A percentile compares a stretch with the other conserved stretches of the same genome.
Evolutionary conservation across 2,113 vertebrate genomes (phyloP).

Genomic region (Beaufortia kweichowensis): DNA sequence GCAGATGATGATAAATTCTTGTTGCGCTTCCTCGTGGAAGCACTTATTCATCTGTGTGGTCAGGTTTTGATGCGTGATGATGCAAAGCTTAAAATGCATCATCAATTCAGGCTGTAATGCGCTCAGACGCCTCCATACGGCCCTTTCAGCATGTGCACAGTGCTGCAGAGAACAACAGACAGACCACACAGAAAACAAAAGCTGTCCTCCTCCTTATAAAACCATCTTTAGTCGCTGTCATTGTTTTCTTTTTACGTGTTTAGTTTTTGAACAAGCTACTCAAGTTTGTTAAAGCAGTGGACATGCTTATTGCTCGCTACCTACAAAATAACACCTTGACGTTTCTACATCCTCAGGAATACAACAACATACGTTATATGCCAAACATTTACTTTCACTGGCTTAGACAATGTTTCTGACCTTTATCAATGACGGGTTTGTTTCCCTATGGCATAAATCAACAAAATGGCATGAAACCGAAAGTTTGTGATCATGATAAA

Average conservation of each 20-base stretch:
- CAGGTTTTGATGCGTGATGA: constrained; percentile 22
- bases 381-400: not conserved
- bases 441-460: not conserved
- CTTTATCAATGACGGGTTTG: not conserved
- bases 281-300: too few relatives aligned
- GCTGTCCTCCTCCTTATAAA: constrained; percentile 20
- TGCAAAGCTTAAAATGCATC: constrained; percentile 23
- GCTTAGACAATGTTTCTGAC: not conserved
- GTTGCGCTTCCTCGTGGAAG: not conserved
- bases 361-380: not conserved
- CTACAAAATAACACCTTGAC: not conserved
- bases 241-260: too few relatives aligned
- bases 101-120: constrained; percentile 21
- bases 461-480: not conserved
- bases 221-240: not conserved
- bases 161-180: constrained; percentile 7
- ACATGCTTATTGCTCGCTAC: not conserved
- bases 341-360: not conserved
- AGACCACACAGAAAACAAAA: constrained; percentile 26
- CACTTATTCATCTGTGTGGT: constrained; percentile 28
- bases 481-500: not conserved
- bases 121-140: constrained; percentile 5
- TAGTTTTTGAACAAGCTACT: too few relatives aligned
- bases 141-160: constrained; percentile 9
- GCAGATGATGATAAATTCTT: constrained; percentile 9